These are phyloP conservation scores for Suillia variegata DNA, from an alignment of 2,888 invertebrate species.

Conservation along the genomic window DNA sequence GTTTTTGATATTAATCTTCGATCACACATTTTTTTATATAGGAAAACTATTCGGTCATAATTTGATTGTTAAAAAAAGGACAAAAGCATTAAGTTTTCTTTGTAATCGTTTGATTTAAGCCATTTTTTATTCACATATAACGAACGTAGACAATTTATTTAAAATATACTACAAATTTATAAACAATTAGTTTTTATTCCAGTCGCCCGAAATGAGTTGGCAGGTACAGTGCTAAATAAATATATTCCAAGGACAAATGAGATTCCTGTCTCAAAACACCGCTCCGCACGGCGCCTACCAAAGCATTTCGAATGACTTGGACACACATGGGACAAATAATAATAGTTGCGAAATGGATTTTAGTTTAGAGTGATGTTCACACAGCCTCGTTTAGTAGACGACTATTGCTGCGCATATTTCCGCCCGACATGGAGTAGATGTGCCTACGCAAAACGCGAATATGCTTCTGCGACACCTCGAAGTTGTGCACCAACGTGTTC, in stretches of 20 bases:
- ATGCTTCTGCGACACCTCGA: slow-evolving; percentile 59
- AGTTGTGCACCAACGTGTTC: slow-evolving; percentile 54
- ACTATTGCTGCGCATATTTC: slow-evolving; percentile 20
- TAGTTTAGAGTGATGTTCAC: neutral
- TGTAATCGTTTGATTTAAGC: neutral
- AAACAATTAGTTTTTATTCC: neutral
- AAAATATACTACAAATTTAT: neutral
- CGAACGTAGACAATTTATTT: neutral
- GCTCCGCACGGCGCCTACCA: neutral
- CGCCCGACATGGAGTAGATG: slow-evolving; percentile 50
- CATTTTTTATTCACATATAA: no score
- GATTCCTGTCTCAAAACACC: no score
- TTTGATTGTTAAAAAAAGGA: no score
- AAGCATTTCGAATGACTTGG: neutral
- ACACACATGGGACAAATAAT: neutral
- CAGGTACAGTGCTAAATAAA: no score
- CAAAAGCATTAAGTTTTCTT: no score
- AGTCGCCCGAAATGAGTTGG: neutral
- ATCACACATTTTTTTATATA: no score
- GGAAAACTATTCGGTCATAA: no score
- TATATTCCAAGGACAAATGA: no score
- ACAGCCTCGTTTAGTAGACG: neutral
- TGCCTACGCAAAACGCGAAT: slow-evolving; percentile 56
- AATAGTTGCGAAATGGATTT: neutral
- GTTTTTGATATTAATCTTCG: no score